A percentile compares a stretch with the other conserved stretches of the same genome.
phyloP scores from a whole-genome alignment of 2,797 vertebrate genomes.

The Hydrolagus colliei region DNA sequence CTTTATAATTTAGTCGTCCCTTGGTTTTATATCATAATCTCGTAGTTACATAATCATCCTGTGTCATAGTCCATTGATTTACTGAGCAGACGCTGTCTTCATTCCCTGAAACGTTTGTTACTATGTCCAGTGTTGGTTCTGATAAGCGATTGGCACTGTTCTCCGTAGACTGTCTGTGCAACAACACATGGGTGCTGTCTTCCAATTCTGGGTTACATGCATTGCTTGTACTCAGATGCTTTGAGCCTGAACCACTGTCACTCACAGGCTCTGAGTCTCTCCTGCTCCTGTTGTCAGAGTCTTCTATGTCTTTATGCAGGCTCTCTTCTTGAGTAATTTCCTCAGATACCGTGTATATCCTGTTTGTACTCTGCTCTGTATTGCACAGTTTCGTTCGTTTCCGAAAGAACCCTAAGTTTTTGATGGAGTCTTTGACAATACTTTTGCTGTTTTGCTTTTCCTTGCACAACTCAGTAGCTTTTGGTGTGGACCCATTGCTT shows the following conservation, averaged over 20 bases:
- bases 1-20: conserved; percentile 36
- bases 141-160: conserved; percentile 40
- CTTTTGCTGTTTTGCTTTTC: conserved; percentile 57
- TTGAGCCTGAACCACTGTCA: conserved; percentile 46
- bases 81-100: conserved; percentile 44
- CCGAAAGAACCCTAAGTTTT: conserved; percentile 65
- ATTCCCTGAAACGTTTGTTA: conserved; percentile 34
- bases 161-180: conserved; percentile 41
- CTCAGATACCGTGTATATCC: conserved; percentile 66
- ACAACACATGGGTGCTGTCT: conserved; percentile 39
- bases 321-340: conserved; percentile 64
- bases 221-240: conserved; percentile 44
- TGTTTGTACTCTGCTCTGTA: conserved; percentile 48
- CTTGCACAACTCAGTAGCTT: conserved; percentile 46
- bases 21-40: conserved; percentile 54
- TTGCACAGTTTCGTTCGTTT: conserved; percentile 55
- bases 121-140: conserved; percentile 42
- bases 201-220: conserved; percentile 36
- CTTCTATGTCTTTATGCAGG: conserved; percentile 48
- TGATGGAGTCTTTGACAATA: conserved; percentile 57
- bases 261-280: conserved; percentile 37
- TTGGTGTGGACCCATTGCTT: conserved; percentile 58
- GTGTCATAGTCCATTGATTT: conserved; percentile 47
- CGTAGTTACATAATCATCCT: conserved; percentile 58
- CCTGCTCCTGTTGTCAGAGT: conserved; percentile 45